Evolutionary conservation across 53 echinoderm and acorn worm genomes (phyloP), one percentile per base, ranked within the genome.

Genomic region (Apostichopus leukothele): DNA sequence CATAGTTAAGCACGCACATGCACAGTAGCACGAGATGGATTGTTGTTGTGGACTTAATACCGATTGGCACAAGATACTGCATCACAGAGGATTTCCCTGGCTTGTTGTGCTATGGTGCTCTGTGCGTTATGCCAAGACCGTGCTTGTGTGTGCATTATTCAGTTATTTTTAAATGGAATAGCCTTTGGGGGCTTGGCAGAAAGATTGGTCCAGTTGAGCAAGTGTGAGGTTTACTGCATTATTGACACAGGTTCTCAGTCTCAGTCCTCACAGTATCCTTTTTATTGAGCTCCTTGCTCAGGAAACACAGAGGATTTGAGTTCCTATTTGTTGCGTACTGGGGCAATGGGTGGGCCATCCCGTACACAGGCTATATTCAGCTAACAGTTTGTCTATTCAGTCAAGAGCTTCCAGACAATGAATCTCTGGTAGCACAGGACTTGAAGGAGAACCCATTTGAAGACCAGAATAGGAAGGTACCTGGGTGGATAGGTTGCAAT

Each of bases 211-310:
- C 71, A 66, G 18, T 23, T 90, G 74, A 76, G 90, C 20, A 51
- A 74, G 4, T 84, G 86, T 68, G 83, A 88, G 51, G 88, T 95
- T 16, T 27, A 60, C 18, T 96, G 96, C 53, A 75, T 95, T 66
- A 63, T 95, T 6, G 91, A 95, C 86, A 91, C 95, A 4, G 93
- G 95, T 22, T 92, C 96, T 14, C 93, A 96, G 94, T 96, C 5
- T 94, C 96, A 4, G 94, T 94, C 1, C 22, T 94, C 2, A 94
- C 94, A 5, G 92, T 92, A 74, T 73, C 89, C 19, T 94, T 85
- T 75, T 96, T 78, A 83, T 1, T 63, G 88, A 91, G 86, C 83
- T 90, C 75, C 91, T 96, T 51, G 68, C 90, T 73, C 73, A 88
- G 75, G 89, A 86, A 19, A 74, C 27, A 55, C 79, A 7, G 39